phyloP scores from a whole-genome alignment of 1,140 invertebrate genomes.

The Mizuhopecten yessoensis region DNA sequence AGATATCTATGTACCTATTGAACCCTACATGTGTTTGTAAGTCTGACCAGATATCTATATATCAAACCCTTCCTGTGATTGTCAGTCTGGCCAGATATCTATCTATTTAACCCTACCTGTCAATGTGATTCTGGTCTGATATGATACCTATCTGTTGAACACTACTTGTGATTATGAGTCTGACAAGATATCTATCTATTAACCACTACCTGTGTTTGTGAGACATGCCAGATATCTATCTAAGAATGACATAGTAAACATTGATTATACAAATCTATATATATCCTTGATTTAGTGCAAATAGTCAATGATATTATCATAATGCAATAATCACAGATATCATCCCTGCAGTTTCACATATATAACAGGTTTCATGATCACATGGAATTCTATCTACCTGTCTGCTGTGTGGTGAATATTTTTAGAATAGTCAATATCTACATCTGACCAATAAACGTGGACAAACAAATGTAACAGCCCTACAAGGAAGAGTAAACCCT shows the following conservation, averaged over 20 bases:
- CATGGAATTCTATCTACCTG: not conserved
- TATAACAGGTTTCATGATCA: not conserved
- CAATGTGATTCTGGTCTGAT: no score
- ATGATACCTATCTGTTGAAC: no score
- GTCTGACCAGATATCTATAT: no score
- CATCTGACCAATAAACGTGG: not conserved
- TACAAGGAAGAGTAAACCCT: not conserved
- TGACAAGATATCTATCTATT: no score
- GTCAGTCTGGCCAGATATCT: no score
- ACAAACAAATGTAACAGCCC: not conserved
- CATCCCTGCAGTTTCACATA: not conserved
- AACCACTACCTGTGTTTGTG: not conserved
- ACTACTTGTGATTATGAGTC: no score
- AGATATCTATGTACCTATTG: no score
- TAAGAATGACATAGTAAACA: not conserved
- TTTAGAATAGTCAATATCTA: not conserved
- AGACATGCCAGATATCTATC: not conserved
- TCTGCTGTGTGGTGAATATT: not conserved
- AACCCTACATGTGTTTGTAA: no score
- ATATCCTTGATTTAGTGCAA: not conserved
- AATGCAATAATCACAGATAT: not conserved
- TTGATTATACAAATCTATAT: not conserved
- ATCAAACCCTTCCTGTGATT: no score
- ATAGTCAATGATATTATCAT: not conserved
- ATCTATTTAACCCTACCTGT: no score